Conservation (phyloP, 2,888 invertebrate genomes). For the Sclerodermus sp. region DNA sequence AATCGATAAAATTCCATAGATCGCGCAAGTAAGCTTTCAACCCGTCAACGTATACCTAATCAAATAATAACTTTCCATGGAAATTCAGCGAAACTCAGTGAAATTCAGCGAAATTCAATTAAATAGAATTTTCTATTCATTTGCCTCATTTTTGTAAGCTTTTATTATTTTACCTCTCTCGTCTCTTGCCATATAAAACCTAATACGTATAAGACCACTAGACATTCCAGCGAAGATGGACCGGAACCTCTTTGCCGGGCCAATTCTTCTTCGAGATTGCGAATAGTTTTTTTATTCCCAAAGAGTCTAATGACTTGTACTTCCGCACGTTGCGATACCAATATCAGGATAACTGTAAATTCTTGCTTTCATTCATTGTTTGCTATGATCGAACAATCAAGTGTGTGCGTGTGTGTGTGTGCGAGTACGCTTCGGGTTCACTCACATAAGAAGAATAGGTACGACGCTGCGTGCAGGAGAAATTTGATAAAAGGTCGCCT, state of each 20-base stretch:
- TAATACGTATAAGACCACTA: constrained; percentile 82
- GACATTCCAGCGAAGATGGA: constrained; percentile 81
- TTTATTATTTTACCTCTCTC: constrained; percentile 68
- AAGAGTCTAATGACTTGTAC: constrained; percentile 73
- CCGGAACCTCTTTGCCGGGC: constrained; percentile 79
- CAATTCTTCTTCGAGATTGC: constrained; percentile 65
- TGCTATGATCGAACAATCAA: too few relatives aligned
- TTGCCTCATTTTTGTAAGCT: too few relatives aligned
- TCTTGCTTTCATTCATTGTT: too few relatives aligned
- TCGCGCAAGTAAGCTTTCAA: constrained; percentile 83
- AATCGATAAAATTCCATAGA: constrained; percentile 97
- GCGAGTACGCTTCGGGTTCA: constrained; percentile 44
- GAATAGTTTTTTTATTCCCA: constrained; percentile 71
- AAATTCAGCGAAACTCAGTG: too few relatives aligned
- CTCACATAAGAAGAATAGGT: constrained; percentile 91
- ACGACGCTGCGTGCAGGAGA: constrained; percentile 90
- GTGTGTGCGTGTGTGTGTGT: too few relatives aligned
- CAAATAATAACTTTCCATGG: neutral
- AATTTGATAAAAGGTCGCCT: constrained; percentile 97
- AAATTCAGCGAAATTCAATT: neutral
- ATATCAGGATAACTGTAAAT: constrained; percentile 80
- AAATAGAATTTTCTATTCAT: too few relatives aligned
- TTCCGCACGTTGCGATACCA: constrained; percentile 90
- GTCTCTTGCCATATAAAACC: constrained; percentile 93
- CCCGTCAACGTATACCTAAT: constrained; percentile 78